Base-by-base conservation (phyloP, 2,888 invertebrate genomes). In the Sceliomorpha sp. region DNA sequence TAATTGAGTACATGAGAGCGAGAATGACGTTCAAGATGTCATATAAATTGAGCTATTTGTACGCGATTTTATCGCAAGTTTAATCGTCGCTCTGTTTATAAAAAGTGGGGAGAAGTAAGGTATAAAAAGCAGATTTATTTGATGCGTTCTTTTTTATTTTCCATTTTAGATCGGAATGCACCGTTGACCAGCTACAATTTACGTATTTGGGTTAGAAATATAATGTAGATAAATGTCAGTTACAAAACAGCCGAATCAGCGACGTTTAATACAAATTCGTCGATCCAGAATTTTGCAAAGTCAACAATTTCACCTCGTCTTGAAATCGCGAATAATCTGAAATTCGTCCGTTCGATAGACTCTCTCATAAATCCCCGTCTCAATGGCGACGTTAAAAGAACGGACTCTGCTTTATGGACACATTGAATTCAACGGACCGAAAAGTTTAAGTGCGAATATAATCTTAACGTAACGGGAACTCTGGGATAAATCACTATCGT, bases 391-490 rank as follows among this genome's bases (percentile, higher is more conserved):
- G 69, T 70, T 70, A 63, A 64, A 59, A 64, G 69, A 69, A 59
- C 59, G 58, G 53, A 53, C 42, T 53, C 59, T 62, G 63, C 58
- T 63, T 69, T 69, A 70, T 63, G 62, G 63, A 55, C 64, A 63
- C 69, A 70, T 70, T 70, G 63, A 59, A 70, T 70, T 64, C 64
- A 70, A 70, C 64, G 69, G 63, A 63, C 53, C 47, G 69, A 59
- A 70, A 70, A 63, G 69, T 70, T 64, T 64, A 59, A 70, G 63
- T 55, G 59, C 63, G 63, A 63, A 55, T 69, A 63, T 63, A 63
- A 63, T 63, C 59, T 70, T 63, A 55, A 53, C 59, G 59, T 59
- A 37, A 53, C 48, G 48, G 47, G 40, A 14, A 32, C 53, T 32
- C 12, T 13, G 20, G 56, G 39, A 55, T 64, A 64, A 70, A 59